Evolutionary conservation across 2,797 vertebrate genomes (phyloP).

Genomic region (Acestrorhynchus altus): DNA sequence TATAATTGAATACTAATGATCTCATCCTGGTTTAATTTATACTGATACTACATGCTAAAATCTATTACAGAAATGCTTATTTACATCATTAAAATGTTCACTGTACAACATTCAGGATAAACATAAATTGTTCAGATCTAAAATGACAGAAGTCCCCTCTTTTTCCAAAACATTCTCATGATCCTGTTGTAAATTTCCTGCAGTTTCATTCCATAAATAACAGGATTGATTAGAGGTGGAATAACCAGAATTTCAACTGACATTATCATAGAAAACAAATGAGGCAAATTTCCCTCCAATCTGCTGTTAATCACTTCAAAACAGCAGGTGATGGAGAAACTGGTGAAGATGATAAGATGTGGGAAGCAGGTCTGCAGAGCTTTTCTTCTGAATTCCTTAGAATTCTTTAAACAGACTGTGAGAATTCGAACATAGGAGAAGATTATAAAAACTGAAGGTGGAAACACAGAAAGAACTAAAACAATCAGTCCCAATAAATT

Average conservation of each 20-base stretch:
- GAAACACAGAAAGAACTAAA: background rate
- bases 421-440: constrained; percentile 20
- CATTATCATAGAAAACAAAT: background rate
- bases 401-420: constrained; percentile 11
- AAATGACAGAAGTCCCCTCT: no score
- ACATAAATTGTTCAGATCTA: no score
- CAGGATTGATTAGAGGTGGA: background rate
- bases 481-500: background rate
- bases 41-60: no score
- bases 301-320: background rate
- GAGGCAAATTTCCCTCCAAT: constrained; percentile 16
- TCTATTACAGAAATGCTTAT: no score
- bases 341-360: background rate
- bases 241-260: constrained; percentile 20
- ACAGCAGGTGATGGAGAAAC: background rate
- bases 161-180: background rate
- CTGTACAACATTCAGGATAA: no score
- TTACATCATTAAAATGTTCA: no score
- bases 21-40: no score
- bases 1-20: no score
- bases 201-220: constrained; percentile 20
- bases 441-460: background rate
- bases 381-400: background rate
- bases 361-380: background rate
- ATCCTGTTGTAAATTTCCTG: background rate